Base-by-base conservation (phyloP, 2,888 invertebrate species). In the Oscheius myriophilus region DNA sequence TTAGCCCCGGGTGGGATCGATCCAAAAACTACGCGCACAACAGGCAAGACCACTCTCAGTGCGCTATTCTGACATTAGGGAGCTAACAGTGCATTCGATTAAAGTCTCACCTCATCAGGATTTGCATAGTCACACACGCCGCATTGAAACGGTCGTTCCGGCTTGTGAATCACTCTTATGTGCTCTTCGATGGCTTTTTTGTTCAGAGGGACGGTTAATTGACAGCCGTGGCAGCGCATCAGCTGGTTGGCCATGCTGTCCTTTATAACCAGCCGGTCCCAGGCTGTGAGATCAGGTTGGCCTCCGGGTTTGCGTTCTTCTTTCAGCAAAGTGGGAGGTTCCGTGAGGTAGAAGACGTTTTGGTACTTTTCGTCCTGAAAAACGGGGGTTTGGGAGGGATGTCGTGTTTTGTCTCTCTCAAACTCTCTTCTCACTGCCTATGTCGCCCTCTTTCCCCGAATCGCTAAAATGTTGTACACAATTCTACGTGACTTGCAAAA, bases 121-220 rank as follows among this genome's bases (percentile, higher is more conserved):
- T 63, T 53, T 23, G 57, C 62, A 53, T 68, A 68, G 0, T 62
- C 63, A 26, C 68, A 68, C 2, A 63, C 2, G 16, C 54, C 63
- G 39, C 68, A 68, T 39, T 68, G 68, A 26, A 41, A 54, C 16
- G 46, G 54, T 23, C 51, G 43, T 49, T 68, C 63, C 11, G 53
- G 26, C 39, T 63, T 63, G 25, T 68, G 68, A 33, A 55, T 26
- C 18, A 49, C 23, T 43, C 63, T 18, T 16, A 68, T 68, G 26
- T 68, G 68, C 9, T 68, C 68, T 21, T 68, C 68, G 12, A 68
- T n/a, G 26, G 54, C 46, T 14, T 51, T 53, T 43, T 68, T 68
- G 39, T 62, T 68, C 41, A 62, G 46, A 1, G 68, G 55, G 14
- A 68, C 63, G 46, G 26, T 14, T 45, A 45, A 26, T 14, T 61